Evolutionary conservation across 2,113 vertebrate genomes (phyloP).

Genomic region (Ariopsis seemanni): DNA sequence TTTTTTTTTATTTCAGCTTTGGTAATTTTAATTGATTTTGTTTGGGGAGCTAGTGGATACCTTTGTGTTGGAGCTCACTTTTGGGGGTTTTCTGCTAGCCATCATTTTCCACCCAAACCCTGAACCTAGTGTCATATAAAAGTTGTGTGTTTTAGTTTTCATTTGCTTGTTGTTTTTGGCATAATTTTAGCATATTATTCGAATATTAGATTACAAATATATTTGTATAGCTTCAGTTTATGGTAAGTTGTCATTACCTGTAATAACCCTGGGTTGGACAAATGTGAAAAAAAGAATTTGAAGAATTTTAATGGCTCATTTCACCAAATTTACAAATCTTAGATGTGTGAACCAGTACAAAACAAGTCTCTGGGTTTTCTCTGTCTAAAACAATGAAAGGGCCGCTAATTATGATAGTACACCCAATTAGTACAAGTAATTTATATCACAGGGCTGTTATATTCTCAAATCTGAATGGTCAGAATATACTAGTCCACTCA

Average conservation of each 20-base stretch:
- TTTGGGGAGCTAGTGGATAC: neutral
- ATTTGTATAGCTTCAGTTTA: too few species aligned
- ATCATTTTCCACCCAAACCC: neutral
- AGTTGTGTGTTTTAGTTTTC: neutral
- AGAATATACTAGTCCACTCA: too few species aligned
- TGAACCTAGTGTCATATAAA: neutral
- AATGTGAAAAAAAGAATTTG: too few species aligned
- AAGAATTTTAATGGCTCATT: too few species aligned
- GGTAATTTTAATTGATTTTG: neutral
- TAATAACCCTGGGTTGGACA: too few species aligned
- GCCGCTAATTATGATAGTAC: neutral
- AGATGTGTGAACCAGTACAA: too few species aligned
- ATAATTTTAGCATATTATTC: neutral
- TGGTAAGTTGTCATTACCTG: too few species aligned
- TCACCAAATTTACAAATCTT: too few species aligned
- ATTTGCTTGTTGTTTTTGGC: neutral
- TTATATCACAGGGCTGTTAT: neutral
- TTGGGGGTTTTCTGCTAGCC: neutral
- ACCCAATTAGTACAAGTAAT: neutral
- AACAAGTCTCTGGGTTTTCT: too few species aligned
- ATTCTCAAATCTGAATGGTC: neutral
- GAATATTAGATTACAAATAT: too few species aligned
- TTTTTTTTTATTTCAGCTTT: neutral
- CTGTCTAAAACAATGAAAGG: too few species aligned
- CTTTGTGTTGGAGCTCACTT: neutral